Base-by-base conservation (phyloP, 2,888 invertebrate species). In the Portevinia maculata region DNA sequence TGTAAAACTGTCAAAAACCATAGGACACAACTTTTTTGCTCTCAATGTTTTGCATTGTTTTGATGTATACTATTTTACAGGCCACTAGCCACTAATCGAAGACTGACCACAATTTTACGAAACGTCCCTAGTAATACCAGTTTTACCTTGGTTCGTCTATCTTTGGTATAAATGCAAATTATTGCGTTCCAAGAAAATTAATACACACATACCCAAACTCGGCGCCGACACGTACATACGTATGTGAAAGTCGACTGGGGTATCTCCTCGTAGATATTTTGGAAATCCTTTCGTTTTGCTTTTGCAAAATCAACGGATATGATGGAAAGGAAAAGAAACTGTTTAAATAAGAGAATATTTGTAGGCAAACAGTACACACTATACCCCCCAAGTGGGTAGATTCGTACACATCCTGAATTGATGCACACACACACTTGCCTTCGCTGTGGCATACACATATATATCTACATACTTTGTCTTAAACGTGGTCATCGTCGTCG, bases 201-300 rank as follows among this genome's bases (percentile, higher is more conserved):
- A 71, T 34, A 64, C 57, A 2, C 64, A 21, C 59, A 28, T 53
- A n/a, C 50, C 30, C 34, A 30, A 13, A 30, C 13, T 19, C 17
- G 11, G 19, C 1, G 37, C 15, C n/a, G n/a, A 39, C 11, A 13
- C 84, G 86, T 85, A 73, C 71, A 81, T 75, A 85, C 81, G 86
- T 79, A 85, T 79, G 85, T 30, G 69, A 76, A 52, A 87, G 79
- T 87, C 84, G 85, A 86, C 86, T 55, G 71, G 15, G 53, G 15
- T 39, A 52, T 73, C 57, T 71, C n/a, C n/a, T n/a, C n/a, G n/a
- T n/a, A n/a, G n/a, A n/a, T n/a, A 24, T 64, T 62, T 64, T 59
- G 41, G 44, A 44, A 59, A 52, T 44, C 30, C 60, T 37, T 83
- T 76, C 39, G 24, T 50, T 59, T 48, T 62, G 55, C 78, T 60